Base-by-base conservation (phyloP, 2,113 vertebrate species). In the Carassius gibelio region DNA sequence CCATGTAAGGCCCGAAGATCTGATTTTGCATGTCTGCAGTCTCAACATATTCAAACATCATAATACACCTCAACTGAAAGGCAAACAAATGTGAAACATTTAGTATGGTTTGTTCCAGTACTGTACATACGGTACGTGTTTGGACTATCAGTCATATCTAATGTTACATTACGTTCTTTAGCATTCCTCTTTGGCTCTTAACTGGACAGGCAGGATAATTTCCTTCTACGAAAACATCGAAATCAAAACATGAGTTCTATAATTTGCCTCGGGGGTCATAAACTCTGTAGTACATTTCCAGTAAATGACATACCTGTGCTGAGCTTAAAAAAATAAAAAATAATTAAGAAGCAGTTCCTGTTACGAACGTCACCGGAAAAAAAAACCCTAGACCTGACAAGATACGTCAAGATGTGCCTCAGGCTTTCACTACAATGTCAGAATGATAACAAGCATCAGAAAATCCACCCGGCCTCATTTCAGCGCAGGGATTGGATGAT, bases 171-270 rank as follows among this genome's bases (percentile, higher is more conserved):
- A 48, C 2, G 4, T 38, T n/a, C 55, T 79, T 76, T 68, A 61
- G 38, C 79, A 86, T 81, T 69, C 71, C 81, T 81, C 72, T 14
- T 71, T 1, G 17, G 17, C 66, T n/a, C 59, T 36, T 36, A 66
- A 86, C 87, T 38, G 59, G 81, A 88, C 19, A 6, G 42, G 84
- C 81, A 55, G 50, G 84, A 84, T 23, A 4, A 77, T 23, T 72
- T 69, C 68, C 69, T 84, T 64, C 45, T n/a, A 19, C 26, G 11
- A 84, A 85, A 81, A 38, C 26, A 50, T 69, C 11, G 66, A 85
- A 74, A 50, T 69, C 17, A 74, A 85, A 74, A 80, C 75, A 85
- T 19, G 78, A 64, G 55, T 86, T 86, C 15, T 6, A 42, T 42
- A 15, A 59, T 3, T 14, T 48, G 81, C 48, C 82, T 48, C 57